Conservation (phyloP, 2,888 invertebrate species). For the Disparrhopalites patrizii region DNA sequence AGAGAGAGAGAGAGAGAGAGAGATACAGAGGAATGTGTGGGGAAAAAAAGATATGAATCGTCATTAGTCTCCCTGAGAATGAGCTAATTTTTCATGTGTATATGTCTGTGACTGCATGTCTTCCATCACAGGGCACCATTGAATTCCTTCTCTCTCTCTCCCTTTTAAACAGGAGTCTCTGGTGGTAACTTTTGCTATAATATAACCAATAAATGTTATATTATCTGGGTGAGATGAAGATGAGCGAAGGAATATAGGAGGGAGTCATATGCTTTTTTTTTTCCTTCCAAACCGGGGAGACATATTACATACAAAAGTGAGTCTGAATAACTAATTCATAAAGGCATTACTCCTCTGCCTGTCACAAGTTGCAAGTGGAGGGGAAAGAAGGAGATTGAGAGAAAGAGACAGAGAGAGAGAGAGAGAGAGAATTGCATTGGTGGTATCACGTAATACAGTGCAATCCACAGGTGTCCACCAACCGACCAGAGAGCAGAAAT, state of each 20-base stretch:
- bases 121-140: background rate
- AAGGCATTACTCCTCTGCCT: conserved; percentile 13
- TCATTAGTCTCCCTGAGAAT: conserved; percentile 15
- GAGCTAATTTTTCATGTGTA: conserved; percentile 23
- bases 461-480: conserved; percentile 27
- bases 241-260: background rate
- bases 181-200: background rate
- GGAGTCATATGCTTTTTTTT: conserved; percentile 7
- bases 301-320: background rate
- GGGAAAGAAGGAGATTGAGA: background rate
- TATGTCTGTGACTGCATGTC: background rate
- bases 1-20: too few species aligned
- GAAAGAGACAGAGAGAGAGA: background rate
- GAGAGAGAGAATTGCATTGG: background rate
- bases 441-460: conserved; percentile 10
- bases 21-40: too few species aligned
- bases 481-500: conserved; percentile 16
- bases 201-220: conserved; percentile 9
- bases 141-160: background rate
- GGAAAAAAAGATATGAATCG: conserved; percentile 26
- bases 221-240: background rate
- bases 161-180: background rate
- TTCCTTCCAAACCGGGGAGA: background rate
- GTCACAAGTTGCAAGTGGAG: conserved; percentile 17
- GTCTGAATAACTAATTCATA: conserved; percentile 21